These are phyloP conservation scores for Aphaenogaster floridana DNA, from an alignment of 1,140 invertebrate genomes.

Conservation along the genomic window DNA sequence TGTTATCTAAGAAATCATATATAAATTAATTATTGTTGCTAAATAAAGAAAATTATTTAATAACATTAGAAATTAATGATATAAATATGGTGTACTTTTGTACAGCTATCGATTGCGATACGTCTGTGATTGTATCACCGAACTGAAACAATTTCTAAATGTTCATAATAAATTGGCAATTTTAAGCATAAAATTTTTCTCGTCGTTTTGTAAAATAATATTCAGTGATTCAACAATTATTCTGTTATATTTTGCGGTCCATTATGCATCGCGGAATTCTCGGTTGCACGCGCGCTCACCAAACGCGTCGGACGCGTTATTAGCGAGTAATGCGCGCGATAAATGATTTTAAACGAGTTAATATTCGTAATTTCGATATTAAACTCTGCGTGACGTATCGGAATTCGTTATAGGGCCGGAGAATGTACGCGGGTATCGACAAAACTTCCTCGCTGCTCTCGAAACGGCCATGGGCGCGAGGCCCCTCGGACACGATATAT, in stretches of 20 bases:
- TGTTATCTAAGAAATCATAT: background rate
- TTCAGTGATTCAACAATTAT: conserved; percentile 42
- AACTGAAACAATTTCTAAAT: background rate
- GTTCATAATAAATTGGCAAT: conserved; percentile 11
- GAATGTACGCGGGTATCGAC: conserved; percentile 68
- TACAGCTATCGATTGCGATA: background rate
- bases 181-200: conserved; percentile 42
- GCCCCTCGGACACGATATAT: conserved; percentile 61
- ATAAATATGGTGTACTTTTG: background rate
- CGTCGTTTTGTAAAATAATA: conserved; percentile 35
- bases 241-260: conserved; percentile 58
- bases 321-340: conserved; percentile 53
- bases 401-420: conserved; percentile 70
- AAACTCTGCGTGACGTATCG: conserved; percentile 69
- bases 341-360: conserved; percentile 73
- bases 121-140: background rate
- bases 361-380: conserved; percentile 66
- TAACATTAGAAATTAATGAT: background rate
- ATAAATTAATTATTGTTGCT: conserved; percentile 13
- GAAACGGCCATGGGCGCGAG: conserved; percentile 42
- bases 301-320: conserved; percentile 43
- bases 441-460: conserved; percentile 71
- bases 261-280: conserved; percentile 44
- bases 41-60: background rate
- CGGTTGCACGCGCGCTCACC: conserved; percentile 4